Percentiles rank a stretch among this genome's conserved stretches.
Evolutionary conservation across 2,113 vertebrate genomes (phyloP).

Genomic region (Proterorhinus semilunaris): DNA sequence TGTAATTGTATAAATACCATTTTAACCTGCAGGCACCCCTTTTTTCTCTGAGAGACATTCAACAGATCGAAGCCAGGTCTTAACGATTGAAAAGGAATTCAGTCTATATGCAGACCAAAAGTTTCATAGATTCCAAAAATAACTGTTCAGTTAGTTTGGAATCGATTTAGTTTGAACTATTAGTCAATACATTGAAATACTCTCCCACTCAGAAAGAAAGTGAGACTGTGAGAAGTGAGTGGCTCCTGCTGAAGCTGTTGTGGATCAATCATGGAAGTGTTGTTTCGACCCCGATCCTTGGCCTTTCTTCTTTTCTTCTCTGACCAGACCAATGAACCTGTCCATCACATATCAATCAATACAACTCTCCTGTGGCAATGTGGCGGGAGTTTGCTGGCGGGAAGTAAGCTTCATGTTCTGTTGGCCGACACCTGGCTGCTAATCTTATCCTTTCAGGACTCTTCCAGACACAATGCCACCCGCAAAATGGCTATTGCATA

Average conservation of each 20-base stretch:
- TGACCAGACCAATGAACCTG: constrained; percentile 27
- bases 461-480: not conserved
- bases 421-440: not conserved
- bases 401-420: not conserved
- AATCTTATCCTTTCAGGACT: not conserved
- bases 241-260: constrained; percentile 14
- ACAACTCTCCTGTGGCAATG: not conserved
- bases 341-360: constrained; percentile 40
- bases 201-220: not conserved
- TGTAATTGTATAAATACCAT: no score
- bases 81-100: no score
- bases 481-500: no score
- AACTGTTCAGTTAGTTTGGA: not conserved
- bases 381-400: not conserved
- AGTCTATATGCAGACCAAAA: no score
- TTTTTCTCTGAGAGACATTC: no score
- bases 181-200: not conserved
- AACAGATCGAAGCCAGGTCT: no score
- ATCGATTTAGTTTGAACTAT: constrained; percentile 8
- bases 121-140: no score
- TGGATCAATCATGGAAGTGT: constrained; percentile 26
- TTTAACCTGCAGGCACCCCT: no score
- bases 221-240: constrained; percentile 11
- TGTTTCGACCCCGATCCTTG: constrained; percentile 27
- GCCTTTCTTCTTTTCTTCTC: constrained; percentile 5